phyloP scores from a whole-genome alignment of 1,140 invertebrate genomes.

The Rhynchophorus ferrugineus region DNA sequence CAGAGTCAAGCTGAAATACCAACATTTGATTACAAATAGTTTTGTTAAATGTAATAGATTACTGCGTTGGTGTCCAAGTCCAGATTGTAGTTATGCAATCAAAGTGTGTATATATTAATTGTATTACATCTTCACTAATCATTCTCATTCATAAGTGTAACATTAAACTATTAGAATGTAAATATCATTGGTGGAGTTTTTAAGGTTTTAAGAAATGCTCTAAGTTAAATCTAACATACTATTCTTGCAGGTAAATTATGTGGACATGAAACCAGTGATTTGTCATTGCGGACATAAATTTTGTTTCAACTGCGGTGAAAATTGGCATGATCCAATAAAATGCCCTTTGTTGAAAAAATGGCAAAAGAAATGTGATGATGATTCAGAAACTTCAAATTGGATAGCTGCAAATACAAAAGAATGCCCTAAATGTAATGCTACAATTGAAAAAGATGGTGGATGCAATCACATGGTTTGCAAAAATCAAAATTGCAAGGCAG shows the following conservation, averaged over 20 bases:
- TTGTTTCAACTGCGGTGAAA: slow-evolving; percentile 65
- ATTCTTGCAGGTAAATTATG: slow-evolving; percentile 41
- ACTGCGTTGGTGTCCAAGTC: slow-evolving; percentile 65
- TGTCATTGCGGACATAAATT: slow-evolving; percentile 61
- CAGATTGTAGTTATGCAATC: slow-evolving; percentile 62
- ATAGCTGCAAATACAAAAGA: slow-evolving; percentile 75
- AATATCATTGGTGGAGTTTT: no score
- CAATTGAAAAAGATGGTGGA: slow-evolving; percentile 68
- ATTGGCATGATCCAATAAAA: slow-evolving; percentile 71
- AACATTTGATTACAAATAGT: slow-evolving; percentile 67
- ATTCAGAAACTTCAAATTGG: slow-evolving; percentile 75
- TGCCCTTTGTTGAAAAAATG: slow-evolving; percentile 61
- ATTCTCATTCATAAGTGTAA: no score
- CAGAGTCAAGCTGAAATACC: slow-evolving; percentile 61
- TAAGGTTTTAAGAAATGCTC: background rate
- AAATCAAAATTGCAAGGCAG: slow-evolving; percentile 66
- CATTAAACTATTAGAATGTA: no score
- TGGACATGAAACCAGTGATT: slow-evolving; percentile 55
- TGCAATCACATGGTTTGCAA: slow-evolving; percentile 79
- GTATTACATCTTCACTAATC: no score
- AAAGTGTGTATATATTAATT: slow-evolving; percentile 44
- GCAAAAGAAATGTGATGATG: slow-evolving; percentile 76
- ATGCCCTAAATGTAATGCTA: slow-evolving; percentile 69
- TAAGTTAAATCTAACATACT: background rate
- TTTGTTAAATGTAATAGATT: slow-evolving; percentile 70